Conservation (phyloP, 2,888 invertebrate genomes). For the Pseudoips prasinana region DNA sequence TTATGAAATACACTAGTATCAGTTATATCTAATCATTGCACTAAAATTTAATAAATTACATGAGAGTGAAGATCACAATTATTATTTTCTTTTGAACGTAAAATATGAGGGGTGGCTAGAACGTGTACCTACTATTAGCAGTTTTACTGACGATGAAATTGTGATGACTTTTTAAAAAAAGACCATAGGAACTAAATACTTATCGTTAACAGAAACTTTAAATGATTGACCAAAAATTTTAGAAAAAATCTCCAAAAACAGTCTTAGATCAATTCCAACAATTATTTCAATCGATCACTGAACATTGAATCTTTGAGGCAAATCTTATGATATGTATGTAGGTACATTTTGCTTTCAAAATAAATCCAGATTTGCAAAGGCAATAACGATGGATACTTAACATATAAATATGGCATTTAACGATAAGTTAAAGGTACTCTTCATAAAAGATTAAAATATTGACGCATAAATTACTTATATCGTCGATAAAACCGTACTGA, state of each 20-base stretch:
- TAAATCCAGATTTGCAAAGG: conserved; percentile 50
- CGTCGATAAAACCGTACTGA: conserved; percentile 69
- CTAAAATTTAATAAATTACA: conserved; percentile 80
- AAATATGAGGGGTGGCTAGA: conserved; percentile 39
- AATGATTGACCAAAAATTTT: conserved; percentile 41
- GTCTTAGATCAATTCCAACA: conserved; percentile 79
- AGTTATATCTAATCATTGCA: conserved; percentile 80
- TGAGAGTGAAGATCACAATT: conserved; percentile 65
- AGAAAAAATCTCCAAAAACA: conserved; percentile 64
- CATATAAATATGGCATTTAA: conserved; percentile 80
- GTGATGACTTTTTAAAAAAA: conserved; percentile 36
- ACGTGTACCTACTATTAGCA: conserved; percentile 47
- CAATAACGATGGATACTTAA: conserved; percentile 69
- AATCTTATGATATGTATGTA: conserved; percentile 59
- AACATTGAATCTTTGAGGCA: conserved; percentile 31
- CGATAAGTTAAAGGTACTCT: conserved; percentile 75
- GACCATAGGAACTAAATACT: conserved; percentile 51
- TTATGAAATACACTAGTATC: conserved; percentile 62
- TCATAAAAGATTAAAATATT: conserved; percentile 74
- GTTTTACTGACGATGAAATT: conserved; percentile 42
- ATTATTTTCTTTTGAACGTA: conserved; percentile 50
- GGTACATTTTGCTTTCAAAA: conserved; percentile 47
- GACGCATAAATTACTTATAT: conserved; percentile 75
- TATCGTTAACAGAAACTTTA: conserved; percentile 38
- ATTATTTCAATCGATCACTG: conserved; percentile 45